Percentiles rank a stretch among this genome's conserved stretches.
Conservation (phyloP, 2,113 vertebrate genomes). For the Vulpes vulpes region DNA sequence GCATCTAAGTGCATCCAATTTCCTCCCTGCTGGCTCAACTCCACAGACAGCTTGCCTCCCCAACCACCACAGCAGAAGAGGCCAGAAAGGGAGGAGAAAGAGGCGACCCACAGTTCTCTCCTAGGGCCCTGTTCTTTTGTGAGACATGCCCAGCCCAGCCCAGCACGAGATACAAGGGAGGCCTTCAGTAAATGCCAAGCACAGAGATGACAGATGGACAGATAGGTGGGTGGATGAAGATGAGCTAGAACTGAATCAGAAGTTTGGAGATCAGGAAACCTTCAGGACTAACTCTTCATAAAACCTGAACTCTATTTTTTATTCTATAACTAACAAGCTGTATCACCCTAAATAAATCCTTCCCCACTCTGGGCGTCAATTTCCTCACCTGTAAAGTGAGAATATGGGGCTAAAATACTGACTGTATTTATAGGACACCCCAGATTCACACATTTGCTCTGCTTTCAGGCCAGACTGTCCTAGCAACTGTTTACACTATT, state of each 20-base stretch:
- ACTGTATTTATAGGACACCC: background rate
- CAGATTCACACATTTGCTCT: background rate
- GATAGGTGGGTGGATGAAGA: background rate
- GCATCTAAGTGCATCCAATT: background rate
- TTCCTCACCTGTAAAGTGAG: background rate
- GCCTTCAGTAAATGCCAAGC: background rate
- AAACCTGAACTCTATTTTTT: background rate
- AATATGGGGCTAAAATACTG: background rate
- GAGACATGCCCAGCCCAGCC: background rate
- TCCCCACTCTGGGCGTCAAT: background rate
- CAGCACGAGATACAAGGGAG: background rate
- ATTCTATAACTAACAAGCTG: background rate
- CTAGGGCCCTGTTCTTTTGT: background rate
- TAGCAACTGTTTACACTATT: background rate
- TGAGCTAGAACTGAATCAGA: background rate
- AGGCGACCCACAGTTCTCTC: background rate
- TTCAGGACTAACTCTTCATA: background rate
- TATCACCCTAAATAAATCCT: background rate
- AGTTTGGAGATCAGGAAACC: background rate
- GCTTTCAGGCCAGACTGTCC: background rate
- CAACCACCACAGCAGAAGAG: background rate
- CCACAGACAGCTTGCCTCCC: conserved; percentile 18
- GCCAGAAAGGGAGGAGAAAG: background rate
- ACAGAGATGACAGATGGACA: background rate
- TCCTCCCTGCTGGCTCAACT: conserved; percentile 18